phyloP scores from a whole-genome alignment of 2,888 invertebrate species.

The Amphiduros pacificus region DNA sequence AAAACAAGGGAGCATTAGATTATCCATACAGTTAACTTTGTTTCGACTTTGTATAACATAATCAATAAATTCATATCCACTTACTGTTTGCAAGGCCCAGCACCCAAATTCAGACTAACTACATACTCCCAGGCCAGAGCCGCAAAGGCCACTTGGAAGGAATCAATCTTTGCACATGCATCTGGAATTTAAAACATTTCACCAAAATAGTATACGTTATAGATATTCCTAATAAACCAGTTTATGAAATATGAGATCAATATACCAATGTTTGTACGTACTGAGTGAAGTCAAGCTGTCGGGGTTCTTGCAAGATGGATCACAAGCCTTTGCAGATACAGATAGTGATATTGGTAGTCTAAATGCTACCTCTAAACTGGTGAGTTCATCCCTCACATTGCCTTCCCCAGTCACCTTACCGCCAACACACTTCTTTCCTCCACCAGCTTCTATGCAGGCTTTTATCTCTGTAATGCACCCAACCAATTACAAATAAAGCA shows the following conservation, averaged over 20 bases:
- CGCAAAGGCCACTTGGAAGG: neutral
- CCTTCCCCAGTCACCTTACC: neutral
- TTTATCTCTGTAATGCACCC: neutral
- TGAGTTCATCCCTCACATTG: neutral
- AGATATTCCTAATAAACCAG: too few species aligned
- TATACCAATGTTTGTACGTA: neutral
- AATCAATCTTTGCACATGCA: neutral
- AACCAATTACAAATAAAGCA: neutral
- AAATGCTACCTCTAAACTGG: neutral
- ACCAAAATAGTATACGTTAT: too few species aligned
- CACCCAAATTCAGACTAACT: neutral
- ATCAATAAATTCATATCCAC: too few species aligned
- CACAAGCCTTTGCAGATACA: constrained; percentile 1
- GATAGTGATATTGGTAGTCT: neutral
- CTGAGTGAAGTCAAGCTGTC: neutral
- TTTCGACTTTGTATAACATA: too few species aligned
- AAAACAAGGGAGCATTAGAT: too few species aligned
- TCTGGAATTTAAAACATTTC: too few species aligned
- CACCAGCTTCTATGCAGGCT: neutral
- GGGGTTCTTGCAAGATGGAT: neutral
- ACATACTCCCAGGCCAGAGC: neutral
- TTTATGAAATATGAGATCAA: too few species aligned
- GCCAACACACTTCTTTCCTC: neutral
- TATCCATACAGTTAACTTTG: too few species aligned
- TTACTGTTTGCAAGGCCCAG: neutral